Conservation (phyloP, 2,888 invertebrate species). For the Agrilus mali region DNA sequence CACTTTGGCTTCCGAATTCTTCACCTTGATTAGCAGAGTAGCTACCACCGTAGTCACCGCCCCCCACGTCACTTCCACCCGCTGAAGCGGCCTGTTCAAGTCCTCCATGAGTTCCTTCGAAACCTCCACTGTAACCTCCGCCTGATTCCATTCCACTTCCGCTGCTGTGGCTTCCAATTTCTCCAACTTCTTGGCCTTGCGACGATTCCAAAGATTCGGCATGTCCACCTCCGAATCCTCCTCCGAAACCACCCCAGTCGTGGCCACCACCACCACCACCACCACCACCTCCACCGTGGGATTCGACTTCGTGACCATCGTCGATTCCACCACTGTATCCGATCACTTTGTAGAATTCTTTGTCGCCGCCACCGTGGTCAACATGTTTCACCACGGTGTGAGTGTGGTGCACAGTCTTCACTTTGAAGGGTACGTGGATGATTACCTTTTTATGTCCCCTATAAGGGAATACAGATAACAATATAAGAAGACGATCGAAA, state of each 20-base stretch:
- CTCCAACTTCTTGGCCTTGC: constrained; percentile 22
- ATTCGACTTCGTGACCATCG: constrained; percentile 27
- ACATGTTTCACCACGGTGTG: constrained; percentile 66
- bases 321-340: constrained; percentile 57
- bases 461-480: constrained; percentile 10
- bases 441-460: constrained; percentile 53
- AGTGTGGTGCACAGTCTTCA: constrained; percentile 65
- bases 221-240: constrained; percentile 12
- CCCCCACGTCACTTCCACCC: constrained; percentile 31
- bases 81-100: constrained; percentile 26
- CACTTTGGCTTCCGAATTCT: constrained; percentile 7
- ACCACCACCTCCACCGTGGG: constrained; percentile 32
- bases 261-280: constrained; percentile 18
- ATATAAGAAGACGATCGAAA: constrained; percentile 2
- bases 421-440: constrained; percentile 66
- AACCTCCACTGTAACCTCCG: constrained; percentile 31
- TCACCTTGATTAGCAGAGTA: constrained; percentile 19
- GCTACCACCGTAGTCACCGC: constrained; percentile 26
- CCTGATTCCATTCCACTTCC: constrained; percentile 24
- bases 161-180: constrained; percentile 20
- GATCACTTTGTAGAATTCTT: constrained; percentile 54
- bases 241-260: constrained; percentile 13
- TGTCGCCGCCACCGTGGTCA: constrained; percentile 37
- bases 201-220: constrained; percentile 5
- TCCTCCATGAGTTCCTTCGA: constrained; percentile 14